phyloP scores from a whole-genome alignment of 2,888 invertebrate genomes.

The Nomada ferruginata region DNA sequence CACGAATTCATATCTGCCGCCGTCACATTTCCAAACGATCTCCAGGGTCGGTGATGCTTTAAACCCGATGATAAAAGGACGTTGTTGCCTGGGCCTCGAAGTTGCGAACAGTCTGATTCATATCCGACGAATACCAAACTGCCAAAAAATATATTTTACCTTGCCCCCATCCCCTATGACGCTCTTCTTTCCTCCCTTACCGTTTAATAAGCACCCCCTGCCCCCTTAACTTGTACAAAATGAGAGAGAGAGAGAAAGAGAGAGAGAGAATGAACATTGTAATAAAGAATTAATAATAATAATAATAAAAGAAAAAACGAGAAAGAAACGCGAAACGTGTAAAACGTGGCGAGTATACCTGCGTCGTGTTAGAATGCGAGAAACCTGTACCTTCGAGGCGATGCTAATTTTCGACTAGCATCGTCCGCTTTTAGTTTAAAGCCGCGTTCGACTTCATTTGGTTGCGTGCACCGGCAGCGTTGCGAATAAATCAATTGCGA shows the following conservation, averaged over 20 bases:
- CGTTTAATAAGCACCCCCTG: conserved; percentile 49
- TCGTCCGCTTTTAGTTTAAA: conserved; percentile 59
- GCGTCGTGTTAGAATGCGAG: conserved; percentile 58
- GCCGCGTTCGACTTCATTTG: conserved; percentile 19
- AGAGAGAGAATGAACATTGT: conserved; percentile 7
- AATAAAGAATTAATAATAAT: conserved; percentile 31
- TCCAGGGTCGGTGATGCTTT: conserved; percentile 25
- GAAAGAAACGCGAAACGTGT: conserved; percentile 48
- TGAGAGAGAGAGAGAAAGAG: conserved; percentile 7
- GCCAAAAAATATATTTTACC: conserved; percentile 71
- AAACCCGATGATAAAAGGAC: conserved; percentile 28
- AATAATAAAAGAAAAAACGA: conserved; percentile 28
- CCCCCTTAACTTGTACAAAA: conserved; percentile 66
- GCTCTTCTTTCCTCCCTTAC: conserved; percentile 63
- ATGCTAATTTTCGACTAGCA: conserved; percentile 15
- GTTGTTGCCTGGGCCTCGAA: conserved; percentile 62
- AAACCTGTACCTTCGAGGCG: conserved; percentile 71
- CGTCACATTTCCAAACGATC: conserved; percentile 52
- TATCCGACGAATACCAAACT: conserved; percentile 72
- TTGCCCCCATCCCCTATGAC: conserved; percentile 20
- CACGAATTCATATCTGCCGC: conserved; percentile 48
- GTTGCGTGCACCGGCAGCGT: conserved; percentile 40
- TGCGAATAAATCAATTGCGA: conserved; percentile 28
- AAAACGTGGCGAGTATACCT: conserved; percentile 58
- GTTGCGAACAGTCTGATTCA: conserved; percentile 68